These are phyloP conservation scores for Trinorchestia longiramus DNA, from an alignment of 1,140 invertebrate species.

Conservation along the genomic window DNA sequence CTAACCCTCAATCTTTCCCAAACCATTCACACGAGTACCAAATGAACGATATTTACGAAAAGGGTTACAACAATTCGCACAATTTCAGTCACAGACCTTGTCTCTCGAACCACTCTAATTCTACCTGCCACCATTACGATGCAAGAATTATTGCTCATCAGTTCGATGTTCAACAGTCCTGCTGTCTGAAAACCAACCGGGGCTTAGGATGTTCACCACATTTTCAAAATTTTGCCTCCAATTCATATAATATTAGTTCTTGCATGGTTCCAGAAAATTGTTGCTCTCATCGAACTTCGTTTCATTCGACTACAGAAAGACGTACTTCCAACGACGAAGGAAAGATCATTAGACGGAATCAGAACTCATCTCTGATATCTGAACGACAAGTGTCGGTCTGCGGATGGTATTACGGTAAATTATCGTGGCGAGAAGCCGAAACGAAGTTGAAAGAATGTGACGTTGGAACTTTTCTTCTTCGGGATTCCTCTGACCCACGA, in stretches of 20 bases:
- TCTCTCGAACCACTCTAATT: background rate
- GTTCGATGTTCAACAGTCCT: background rate
- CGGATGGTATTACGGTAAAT: constrained; percentile 63
- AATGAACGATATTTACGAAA: background rate
- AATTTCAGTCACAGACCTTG: background rate
- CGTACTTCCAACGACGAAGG: background rate
- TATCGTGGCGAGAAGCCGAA: constrained; percentile 65
- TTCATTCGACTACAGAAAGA: background rate
- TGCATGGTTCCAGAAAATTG: background rate
- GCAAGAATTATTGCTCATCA: background rate
- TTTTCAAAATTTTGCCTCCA: background rate
- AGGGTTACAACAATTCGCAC: background rate
- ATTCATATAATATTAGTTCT: background rate
- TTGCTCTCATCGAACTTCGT: background rate
- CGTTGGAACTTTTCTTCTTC: constrained; percentile 79
- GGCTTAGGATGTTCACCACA: background rate
- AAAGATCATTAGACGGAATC: background rate
- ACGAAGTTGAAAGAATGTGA: constrained; percentile 59
- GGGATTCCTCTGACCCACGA: constrained; percentile 83
- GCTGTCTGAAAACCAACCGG: background rate
- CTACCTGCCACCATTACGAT: background rate
- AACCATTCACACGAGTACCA: background rate
- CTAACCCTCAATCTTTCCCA: background rate
- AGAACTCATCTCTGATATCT: background rate
- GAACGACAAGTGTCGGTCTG: constrained; percentile 13